Evolutionary conservation across 2,113 vertebrate species (phyloP).

Genomic region (Crypturellus undulatus): DNA sequence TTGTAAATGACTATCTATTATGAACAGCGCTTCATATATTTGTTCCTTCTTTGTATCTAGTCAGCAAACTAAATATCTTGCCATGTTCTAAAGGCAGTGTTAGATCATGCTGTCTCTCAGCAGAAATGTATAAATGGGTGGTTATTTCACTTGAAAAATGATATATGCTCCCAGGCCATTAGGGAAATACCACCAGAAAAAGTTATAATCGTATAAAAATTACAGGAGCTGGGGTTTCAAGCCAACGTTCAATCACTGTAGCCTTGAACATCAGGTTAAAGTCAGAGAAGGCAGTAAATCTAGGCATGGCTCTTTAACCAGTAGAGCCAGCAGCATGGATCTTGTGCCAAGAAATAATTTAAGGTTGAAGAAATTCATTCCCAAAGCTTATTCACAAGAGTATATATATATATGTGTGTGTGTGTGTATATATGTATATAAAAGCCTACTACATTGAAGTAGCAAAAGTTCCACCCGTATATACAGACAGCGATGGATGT

Average conservation of each 20-base stretch:
- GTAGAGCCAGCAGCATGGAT: conserved; percentile 43
- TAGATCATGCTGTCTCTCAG: conserved; percentile 43
- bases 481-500: background rate
- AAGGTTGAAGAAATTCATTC: conserved; percentile 23
- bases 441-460: background rate
- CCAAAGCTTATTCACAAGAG: conserved; percentile 21
- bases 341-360: conserved; percentile 51
- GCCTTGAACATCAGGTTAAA: conserved; percentile 71
- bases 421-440: no score
- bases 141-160: conserved; percentile 56
- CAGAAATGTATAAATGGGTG: conserved; percentile 54
- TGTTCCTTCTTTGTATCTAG: background rate
- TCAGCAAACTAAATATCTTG: conserved; percentile 50
- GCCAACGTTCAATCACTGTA: conserved; percentile 63
- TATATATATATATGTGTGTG: no score
- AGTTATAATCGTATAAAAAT: conserved; percentile 50
- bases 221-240: conserved; percentile 55
- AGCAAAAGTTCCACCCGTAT: background rate
- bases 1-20: conserved; percentile 1
- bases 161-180: conserved; percentile 43
- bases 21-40: background rate
- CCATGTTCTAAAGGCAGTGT: conserved; percentile 55
- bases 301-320: conserved; percentile 47
- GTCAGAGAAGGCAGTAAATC: conserved; percentile 67
- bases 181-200: conserved; percentile 61